Evolutionary conservation across 2,888 invertebrate species (phyloP), one percentile per base, ranked within the genome.

Genomic region (Cheilosia impressa): DNA sequence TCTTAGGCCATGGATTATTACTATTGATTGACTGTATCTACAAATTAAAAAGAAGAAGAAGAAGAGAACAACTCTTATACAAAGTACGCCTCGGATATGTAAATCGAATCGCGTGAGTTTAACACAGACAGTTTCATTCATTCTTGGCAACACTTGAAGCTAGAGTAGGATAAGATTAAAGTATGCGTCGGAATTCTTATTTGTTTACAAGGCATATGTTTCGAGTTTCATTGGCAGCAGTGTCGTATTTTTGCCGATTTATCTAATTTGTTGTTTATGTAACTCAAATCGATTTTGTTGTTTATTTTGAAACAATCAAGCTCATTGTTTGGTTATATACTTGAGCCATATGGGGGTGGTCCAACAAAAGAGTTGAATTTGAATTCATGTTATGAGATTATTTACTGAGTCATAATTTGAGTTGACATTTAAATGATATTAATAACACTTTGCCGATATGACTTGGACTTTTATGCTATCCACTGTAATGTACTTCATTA

Each of bases 121-220:
- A n/a, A 43, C 17, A 83, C 79, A 83, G 52, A 73, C 63, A 63
- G 34, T 68, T 78, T 69, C 79, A 79, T 83, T 83, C 79, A 79
- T 79, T 72, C 63, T 41, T 19, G 57, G 27, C 31, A 17, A 41
- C 50, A 41, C 52, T 60, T 41, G 43, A 19, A n/a, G 41, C 53
- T 50, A 22, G 7, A 17, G 19, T 68, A 57, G 62, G 55, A 55
- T 65, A 57, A 24, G 65, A 55, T n/a, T 53, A 17, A 22, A 24
- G 55, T 24, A 22, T 38, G 19, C 19, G 57, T 34, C 24, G 45
- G 53, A 45, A n/a, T 52, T 38, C 17, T 47, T 77, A 62, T 77
- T 77, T 77, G 68, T 62, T 62, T 69, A 47, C 68, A 45, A 17
- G 62, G 69, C 77, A 77, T 69, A 69, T 77, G 77, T 31, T 76